Base-by-base conservation (phyloP, 2,888 invertebrate species). In the Onthophagus sagittarius region DNA sequence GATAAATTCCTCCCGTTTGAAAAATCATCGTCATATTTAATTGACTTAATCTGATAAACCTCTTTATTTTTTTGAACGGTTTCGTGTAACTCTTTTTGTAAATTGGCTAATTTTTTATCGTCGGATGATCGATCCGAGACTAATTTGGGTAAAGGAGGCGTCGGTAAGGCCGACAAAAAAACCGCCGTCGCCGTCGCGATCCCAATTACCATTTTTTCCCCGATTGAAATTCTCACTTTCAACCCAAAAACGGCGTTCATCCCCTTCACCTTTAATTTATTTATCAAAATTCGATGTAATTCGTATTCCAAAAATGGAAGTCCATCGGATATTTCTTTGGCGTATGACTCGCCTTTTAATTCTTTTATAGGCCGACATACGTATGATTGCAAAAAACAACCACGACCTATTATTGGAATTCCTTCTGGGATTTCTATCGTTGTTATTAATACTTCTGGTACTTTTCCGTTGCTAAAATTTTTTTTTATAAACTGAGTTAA, bases 241-340 rank as follows among this genome's bases (percentile, higher is more conserved):
- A 98, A 87, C 0, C 95, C 94, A 86, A 98, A 98, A 72, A 98
- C 87, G 3, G 96, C 94, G 87, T 98, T 99, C 91, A 98, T 97
- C 5, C 97, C 97, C 85, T 95, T 95, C 77, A 97, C 94, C 85
- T 94, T 92, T 1, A 98, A 86, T 83, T 97, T 98, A 82, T 96
- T 96, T 0, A 97, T 89, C 62, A 98, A 86, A 78, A 97, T 90
- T 75, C 95, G 91, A 85, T 99, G 97, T 69, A 99, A 87, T 84
- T 99, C 98, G 84, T 98, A 98, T 84, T 99, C 98, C 72, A 98
- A 86, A 87, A 98, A 98, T 0, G 98, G 98, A 72, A 98, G 87
- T 79, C 94, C 94, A 87, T 98, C 95, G 0, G 97, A 97, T 75
- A 99, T 95, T 86, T 98, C 98, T 79, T 97, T 92, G 3, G 98